Evolutionary conservation across 92 coral and sea anemone species (phyloP), one percentile per base, ranked within the genome.

Genomic region (Blastomussa wellsi): DNA sequence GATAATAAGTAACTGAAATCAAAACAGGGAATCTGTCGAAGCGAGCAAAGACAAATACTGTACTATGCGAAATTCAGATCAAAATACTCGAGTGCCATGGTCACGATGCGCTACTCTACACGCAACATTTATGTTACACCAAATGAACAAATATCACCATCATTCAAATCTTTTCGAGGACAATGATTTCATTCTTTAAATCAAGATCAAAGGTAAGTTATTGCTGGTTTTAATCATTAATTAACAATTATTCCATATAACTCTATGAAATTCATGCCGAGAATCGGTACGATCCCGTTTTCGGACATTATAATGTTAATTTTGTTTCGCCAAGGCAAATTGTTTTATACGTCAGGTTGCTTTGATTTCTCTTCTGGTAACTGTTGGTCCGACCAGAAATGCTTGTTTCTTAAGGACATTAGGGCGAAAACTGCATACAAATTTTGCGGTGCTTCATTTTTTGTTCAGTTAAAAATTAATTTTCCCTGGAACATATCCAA

Each of bases 191-290:
- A 39, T 35, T 19, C 48, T 69, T 82, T 52, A 82, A 82, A 53
- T 70, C 86, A 69, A 82, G 37, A 72, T 51, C 86, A 15, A 82
- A 82, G 86, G 86, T 82, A 82, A 81, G 15, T 13, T 32, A 51
- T 52, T 52, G 5, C 44, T 38, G 14, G 6, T 39, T 59, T 79
- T 33, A 28, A 39, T 81, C 83, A 41, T 15, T 59, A 1, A 22
- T 10, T 33, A 20, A 19, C 13, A 5, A 57, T 10, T 57, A 13
- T 22, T 29, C 8, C 36, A 33, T 37, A n/a, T 55, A 24, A 32
- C 67, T 60, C 14, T 55, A 10, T 24, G n/a, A 24, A 62, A 62
- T 26, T 62, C 68, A 62, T 62, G 68, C 68, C 33, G 35, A 62
- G 33, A 0, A 62, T 26, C 8, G 35, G 68, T 62, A 28, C 11